These are phyloP conservation scores for Ornithoptera priamus DNA, from an alignment of 2,888 invertebrate genomes.

Conservation along the genomic window DNA sequence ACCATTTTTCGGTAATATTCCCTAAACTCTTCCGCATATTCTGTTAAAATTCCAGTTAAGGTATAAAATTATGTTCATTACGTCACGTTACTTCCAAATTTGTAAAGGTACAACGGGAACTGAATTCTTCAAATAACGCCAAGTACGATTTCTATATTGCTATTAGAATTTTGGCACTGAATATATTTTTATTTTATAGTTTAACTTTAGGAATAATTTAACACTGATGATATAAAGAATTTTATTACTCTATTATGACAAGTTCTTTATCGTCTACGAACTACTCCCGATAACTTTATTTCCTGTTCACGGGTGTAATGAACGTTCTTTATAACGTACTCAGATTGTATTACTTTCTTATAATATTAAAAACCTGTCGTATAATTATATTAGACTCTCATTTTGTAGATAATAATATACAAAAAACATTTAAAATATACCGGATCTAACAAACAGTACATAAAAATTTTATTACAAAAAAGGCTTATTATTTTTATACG, in stretches of 20 bases:
- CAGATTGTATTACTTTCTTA: constrained; percentile 1
- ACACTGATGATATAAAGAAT: constrained; percentile 36
- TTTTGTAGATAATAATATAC: neutral
- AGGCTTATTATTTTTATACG: no score
- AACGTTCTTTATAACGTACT: constrained; percentile 39
- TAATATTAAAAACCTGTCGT: neutral
- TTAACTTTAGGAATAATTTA: constrained; percentile 29
- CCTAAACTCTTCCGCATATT: no score
- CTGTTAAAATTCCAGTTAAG: no score
- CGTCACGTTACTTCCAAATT: no score
- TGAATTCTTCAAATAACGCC: no score
- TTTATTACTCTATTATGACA: constrained; percentile 62
- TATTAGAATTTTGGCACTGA: neutral
- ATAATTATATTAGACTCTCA: neutral
- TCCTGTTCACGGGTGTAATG: constrained; percentile 50
- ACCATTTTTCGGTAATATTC: no score
- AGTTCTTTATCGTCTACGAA: constrained; percentile 66
- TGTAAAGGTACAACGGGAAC: no score
- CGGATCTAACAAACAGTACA: no score
- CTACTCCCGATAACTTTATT: constrained; percentile 66
- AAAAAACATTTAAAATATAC: neutral
- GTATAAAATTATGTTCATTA: no score
- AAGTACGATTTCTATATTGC: no score
- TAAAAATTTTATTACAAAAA: no score
- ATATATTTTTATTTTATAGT: constrained; percentile 22